Conservation (phyloP, 2,797 vertebrate species). For the Fistularia tabacaria region DNA sequence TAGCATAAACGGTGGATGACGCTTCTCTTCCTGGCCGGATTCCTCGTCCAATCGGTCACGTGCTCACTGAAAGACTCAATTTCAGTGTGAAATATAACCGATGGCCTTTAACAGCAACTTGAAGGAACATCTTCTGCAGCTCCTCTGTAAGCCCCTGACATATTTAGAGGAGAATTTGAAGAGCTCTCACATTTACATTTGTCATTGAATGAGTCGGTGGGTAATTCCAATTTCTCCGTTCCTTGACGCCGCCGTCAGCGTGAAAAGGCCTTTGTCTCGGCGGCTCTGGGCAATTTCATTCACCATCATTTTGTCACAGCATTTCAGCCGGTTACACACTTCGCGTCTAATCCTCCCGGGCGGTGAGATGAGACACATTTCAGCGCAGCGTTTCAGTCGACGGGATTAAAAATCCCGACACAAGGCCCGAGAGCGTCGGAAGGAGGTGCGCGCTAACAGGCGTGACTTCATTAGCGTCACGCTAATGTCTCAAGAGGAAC, state of each 20-base stretch:
- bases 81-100: neutral
- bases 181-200: neutral
- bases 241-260: constrained; percentile 14
- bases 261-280: constrained; percentile 27
- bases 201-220: neutral
- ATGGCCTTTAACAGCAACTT: no score
- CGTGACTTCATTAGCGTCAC: constrained; percentile 68
- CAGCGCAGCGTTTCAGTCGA: constrained; percentile 33
- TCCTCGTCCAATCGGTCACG: neutral
- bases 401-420: constrained; percentile 61
- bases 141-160: neutral
- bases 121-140: neutral
- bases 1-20: constrained; percentile 7
- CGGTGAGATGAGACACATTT: constrained; percentile 41
- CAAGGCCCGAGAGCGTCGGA: constrained; percentile 42
- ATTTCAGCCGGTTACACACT: constrained; percentile 9
- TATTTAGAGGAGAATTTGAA: neutral
- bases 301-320: constrained; percentile 18
- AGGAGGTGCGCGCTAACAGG: constrained; percentile 51
- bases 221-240: neutral
- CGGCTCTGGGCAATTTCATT: constrained; percentile 6
- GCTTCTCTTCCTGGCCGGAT: constrained; percentile 17
- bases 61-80: constrained; percentile 22
- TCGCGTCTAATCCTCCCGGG: constrained; percentile 33
- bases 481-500: constrained; percentile 45